Base-by-base conservation (phyloP, 2,888 invertebrate species). In the Tethea ocularis region DNA sequence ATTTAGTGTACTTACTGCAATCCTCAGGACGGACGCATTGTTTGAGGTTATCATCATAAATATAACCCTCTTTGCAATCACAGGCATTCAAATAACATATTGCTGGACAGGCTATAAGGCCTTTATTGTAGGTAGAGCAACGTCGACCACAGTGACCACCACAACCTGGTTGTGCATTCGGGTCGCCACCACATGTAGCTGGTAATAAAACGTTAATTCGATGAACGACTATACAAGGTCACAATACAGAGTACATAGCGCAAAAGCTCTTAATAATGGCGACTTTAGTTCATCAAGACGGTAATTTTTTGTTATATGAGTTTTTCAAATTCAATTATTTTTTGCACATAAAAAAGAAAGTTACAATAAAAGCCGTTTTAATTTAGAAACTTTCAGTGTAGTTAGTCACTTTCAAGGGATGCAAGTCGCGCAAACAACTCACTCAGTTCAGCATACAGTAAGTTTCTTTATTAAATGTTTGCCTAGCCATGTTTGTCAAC, bases 131-230 rank as follows among this genome's bases (percentile, higher is more conserved):
- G 41, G 75, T 62, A 0, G 74, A 67, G n/a, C 78, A 74, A 20
- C 58, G 67, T 55, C 58, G 64, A 0, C 62, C 64, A n/a, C 80
- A 80, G 41, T 76, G 64, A 0, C 63, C 51, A 0, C 79, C 80
- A 57, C 80, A 80, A 3, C 79, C 79, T 5, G 72, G 24, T 24
- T 23, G 11, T 3, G 79, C 76, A n/a, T 78, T 73, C 0, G 65
- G 61, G 59, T 80, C 78, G 6, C 74, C 77, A 6, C 71, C 70
- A 20, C 80, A 75, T 20, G 62, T 54, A 22, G 65, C 72, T 73
- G 58, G 1, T 56, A 62, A 51, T 24, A 46, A n/a, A 57, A 23
- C 17, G 26, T 17, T 54, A 41, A 13, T 51, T 52, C 1, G 15
- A 26, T 13, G 15, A 36, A 57, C 29, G 1, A 60, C 22, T 68